Base-by-base conservation (phyloP, 2,888 invertebrate genomes). In the Diarsia rubi region DNA sequence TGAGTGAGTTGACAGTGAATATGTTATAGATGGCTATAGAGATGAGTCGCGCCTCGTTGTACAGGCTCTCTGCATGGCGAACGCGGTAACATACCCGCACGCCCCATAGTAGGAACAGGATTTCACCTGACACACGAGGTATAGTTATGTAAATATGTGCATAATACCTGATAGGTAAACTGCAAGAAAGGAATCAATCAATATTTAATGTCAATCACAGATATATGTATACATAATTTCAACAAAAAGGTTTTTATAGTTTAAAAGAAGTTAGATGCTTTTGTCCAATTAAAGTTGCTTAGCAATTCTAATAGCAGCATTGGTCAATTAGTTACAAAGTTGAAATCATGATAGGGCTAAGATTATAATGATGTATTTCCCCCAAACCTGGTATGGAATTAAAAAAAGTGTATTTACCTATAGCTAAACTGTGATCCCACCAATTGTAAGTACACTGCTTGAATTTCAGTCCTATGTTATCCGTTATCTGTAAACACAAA, bases 1-100 rank as follows among this genome's bases (percentile, higher is more conserved):
- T 99, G 84, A 98, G 97, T 71, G 98, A 98, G 95, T 99, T 99
- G 89, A 99, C 98, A 74, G 98, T 97, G 86, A 99, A 98, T 89
- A 99, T 99, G 94, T 99, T 99, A 96, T 99, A 99, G 85, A 99
- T 99, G 69, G 99, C 99, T 94, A 98, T 99, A 78, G 99, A 99
- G 93, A 99, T 99, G 88, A 98, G 97, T 87, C 98, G 97, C 24
- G 99, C 99, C 94, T 99, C 99, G 94, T 99, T 99, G 96, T 99
- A 99, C 57, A 99, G 97, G 63, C 99, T 99, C 92, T 99, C 99
- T 0, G 99, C 99, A 94, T 99, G 99, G 77, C 98, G 97, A 8
- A 98, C 98, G 88, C 98, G 98, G 93, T 98, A 98, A 90, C 98
- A 98, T 49, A 98, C 98, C 66, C 98, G 97, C 60, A 98, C 98